phyloP scores from a whole-genome alignment of 1,140 invertebrate species.

The Diabrotica undecimpunctata region DNA sequence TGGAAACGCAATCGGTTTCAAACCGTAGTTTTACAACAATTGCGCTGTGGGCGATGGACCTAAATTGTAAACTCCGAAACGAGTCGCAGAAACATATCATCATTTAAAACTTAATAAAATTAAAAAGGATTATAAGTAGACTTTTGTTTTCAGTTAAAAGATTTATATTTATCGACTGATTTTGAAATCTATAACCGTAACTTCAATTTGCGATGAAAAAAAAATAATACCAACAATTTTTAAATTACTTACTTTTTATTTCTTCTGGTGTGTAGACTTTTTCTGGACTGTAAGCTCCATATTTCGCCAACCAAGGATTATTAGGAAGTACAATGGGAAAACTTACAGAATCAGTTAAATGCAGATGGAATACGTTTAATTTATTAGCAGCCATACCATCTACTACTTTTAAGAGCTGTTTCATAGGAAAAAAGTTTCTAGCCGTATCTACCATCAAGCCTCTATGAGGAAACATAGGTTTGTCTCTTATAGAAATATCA shows the following conservation, averaged over 20 bases:
- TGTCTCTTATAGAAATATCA: conserved; percentile 53
- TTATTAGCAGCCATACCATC: conserved; percentile 74
- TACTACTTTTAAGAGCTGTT: conserved; percentile 64
- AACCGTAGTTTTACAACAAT: too few species aligned
- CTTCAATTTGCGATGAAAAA: too few species aligned
- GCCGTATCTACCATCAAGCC: conserved; percentile 75
- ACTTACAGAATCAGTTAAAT: conserved; percentile 77
- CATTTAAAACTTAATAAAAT: too few species aligned
- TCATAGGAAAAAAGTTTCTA: conserved; percentile 67
- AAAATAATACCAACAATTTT: background rate
- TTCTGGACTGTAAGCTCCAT: conserved; percentile 68
- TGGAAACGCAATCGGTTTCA: too few species aligned
- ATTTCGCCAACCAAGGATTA: conserved; percentile 63
- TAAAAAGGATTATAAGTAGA: too few species aligned
- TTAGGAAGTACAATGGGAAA: conserved; percentile 69
- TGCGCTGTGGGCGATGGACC: too few species aligned
- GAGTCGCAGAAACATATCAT: too few species aligned
- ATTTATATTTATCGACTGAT: too few species aligned
- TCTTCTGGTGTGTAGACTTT: conserved; percentile 66
- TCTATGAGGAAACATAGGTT: conserved; percentile 59
- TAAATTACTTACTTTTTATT: conserved; percentile 48
- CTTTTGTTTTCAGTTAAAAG: too few species aligned
- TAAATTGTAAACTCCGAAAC: too few species aligned
- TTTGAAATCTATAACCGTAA: too few species aligned
- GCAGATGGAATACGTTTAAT: conserved; percentile 82